These are phyloP conservation scores for Drosophila varians DNA, from an alignment of 1,140 invertebrate genomes.

Conservation along the genomic window DNA sequence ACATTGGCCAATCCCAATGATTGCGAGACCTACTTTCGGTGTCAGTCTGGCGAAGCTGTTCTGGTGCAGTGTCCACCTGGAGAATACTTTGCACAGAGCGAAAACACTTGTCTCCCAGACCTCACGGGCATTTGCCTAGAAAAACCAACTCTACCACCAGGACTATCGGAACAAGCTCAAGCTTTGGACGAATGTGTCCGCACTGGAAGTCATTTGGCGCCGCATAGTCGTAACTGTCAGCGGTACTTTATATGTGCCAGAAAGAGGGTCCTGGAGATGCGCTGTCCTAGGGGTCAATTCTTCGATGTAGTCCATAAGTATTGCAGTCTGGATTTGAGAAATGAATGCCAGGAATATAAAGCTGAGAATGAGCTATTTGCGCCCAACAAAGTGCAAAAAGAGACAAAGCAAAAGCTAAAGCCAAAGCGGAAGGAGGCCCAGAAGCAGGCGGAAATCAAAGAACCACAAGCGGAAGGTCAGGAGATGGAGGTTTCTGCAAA, in stretches of 20 bases:
- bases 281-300: conserved; percentile 50
- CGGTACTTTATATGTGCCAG: conserved; percentile 40
- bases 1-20: conserved; percentile 44
- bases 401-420: not conserved
- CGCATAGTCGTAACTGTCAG: conserved; percentile 43
- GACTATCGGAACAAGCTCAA: not conserved
- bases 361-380: not conserved
- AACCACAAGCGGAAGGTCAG: not conserved
- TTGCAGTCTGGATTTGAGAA: conserved; percentile 34
- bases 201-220: conserved; percentile 29
- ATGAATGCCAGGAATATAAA: conserved; percentile 27
- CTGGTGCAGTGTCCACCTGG: conserved; percentile 45
- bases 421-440: not conserved
- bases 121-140: conserved; percentile 44
- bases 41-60: conserved; percentile 36
- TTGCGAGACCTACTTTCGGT: conserved; percentile 64
- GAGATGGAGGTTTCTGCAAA: conserved; percentile 5
- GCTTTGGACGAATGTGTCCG: conserved; percentile 38
- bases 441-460: not conserved
- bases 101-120: conserved; percentile 48
- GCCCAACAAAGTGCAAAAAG: not conserved
- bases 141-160: conserved; percentile 24
- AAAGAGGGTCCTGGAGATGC: conserved; percentile 31
- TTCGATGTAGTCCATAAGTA: conserved; percentile 40
- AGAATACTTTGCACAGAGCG: conserved; percentile 41